Evolutionary conservation across 2,888 invertebrate genomes (phyloP).

Genomic region (Hypomecis punctinalis): DNA sequence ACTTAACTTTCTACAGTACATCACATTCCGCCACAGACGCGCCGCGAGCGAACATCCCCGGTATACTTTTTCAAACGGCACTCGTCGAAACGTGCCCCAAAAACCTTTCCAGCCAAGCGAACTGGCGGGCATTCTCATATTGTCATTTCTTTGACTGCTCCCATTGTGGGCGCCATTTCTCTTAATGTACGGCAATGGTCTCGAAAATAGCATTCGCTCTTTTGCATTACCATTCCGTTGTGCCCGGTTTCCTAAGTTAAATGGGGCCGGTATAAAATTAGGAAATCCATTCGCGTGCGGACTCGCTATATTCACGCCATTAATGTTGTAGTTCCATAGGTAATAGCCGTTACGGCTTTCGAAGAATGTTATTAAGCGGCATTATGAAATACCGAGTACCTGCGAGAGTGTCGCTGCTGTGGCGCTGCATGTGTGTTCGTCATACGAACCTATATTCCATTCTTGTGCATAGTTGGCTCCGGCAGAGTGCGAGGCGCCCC

Average conservation of each 20-base stretch:
- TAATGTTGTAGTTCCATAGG: slow-evolving; percentile 54
- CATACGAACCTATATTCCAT: slow-evolving; percentile 51
- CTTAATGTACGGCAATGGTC: slow-evolving; percentile 49
- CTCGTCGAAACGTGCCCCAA: slow-evolving; percentile 46
- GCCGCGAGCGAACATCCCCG: slow-evolving; percentile 47
- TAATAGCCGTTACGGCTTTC: slow-evolving; percentile 52
- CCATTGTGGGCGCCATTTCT: slow-evolving; percentile 47
- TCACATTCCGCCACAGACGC: slow-evolving; percentile 49
- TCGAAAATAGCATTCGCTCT: slow-evolving; percentile 45
- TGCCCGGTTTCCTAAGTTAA: slow-evolving; percentile 40
- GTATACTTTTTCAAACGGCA: slow-evolving; percentile 52
- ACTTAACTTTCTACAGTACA: slow-evolving; percentile 45
- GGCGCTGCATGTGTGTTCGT: slow-evolving; percentile 47
- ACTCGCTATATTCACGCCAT: slow-evolving; percentile 33
- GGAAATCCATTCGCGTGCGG: slow-evolving; percentile 37
- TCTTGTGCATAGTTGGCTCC: slow-evolving; percentile 45
- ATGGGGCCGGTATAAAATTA: slow-evolving; percentile 39
- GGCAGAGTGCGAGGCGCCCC: slow-evolving; percentile 48
- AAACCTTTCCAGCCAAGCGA: slow-evolving; percentile 50
- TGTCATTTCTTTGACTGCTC: slow-evolving; percentile 51
- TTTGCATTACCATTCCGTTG: slow-evolving; percentile 46
- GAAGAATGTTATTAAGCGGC: slow-evolving; percentile 53
- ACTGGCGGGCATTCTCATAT: slow-evolving; percentile 48
- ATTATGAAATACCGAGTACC: slow-evolving; percentile 49
- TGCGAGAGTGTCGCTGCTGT: slow-evolving; percentile 40